Evolutionary conservation across 2,797 vertebrate species (phyloP).

Genomic region (Ispidina picta): DNA sequence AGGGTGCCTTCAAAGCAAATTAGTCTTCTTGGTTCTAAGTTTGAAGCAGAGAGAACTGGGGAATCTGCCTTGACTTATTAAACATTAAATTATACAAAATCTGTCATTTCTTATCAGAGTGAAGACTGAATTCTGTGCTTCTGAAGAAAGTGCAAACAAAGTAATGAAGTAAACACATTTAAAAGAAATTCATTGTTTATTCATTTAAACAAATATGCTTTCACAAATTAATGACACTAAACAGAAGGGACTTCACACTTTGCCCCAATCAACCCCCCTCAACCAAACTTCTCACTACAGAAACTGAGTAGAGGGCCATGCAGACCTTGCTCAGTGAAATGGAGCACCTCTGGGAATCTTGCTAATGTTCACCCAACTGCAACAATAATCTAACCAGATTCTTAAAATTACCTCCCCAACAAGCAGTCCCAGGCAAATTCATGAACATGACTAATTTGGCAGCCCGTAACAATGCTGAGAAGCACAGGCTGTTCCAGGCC

Average conservation of each 20-base stretch:
- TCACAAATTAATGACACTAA: neutral
- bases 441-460: neutral
- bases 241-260: neutral
- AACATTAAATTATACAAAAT: neutral
- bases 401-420: neutral
- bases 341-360: neutral
- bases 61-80: neutral
- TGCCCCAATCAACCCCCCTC: neutral
- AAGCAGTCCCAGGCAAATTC: neutral
- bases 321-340: neutral
- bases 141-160: neutral
- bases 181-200: neutral
- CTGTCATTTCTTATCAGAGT: neutral
- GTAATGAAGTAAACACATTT: neutral
- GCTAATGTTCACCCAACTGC: neutral
- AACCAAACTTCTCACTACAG: neutral
- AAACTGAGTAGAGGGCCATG: fast-evolving
- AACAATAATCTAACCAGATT: neutral
- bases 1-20: neutral
- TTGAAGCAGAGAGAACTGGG: neutral
- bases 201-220: neutral
- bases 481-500: constrained; percentile 42
- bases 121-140: neutral
- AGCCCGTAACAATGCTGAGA: neutral
- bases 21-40: neutral